Base-by-base conservation (phyloP, 2,797 vertebrate species). In the Bradypodion ventrale region DNA sequence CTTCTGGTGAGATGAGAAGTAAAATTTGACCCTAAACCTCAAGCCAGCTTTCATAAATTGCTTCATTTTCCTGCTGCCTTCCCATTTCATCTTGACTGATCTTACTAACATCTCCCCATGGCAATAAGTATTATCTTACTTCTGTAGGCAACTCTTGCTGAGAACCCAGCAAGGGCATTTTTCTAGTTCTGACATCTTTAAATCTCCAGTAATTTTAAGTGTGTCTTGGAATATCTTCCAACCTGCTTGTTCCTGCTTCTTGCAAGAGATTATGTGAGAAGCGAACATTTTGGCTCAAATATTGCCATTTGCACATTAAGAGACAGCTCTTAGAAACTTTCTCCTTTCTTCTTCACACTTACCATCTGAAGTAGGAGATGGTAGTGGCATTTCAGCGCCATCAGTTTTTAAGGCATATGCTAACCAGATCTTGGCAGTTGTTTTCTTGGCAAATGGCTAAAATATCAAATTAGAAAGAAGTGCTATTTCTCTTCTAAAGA, bases 311-410 rank as follows among this genome's bases (percentile, higher is more conserved):
- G 19, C 46, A 66, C 15, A 66, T 62, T 40, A 32, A 75, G 72
- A 83, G 66, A 65, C n/a, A 23, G 32, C 25, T 66, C 37, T 15
- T 59, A 62, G 49, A 60, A 59, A 37, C 62, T 63, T 60, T 70
- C 65, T 80, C 49, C 19, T 66, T 80, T 40, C 49, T 80, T 56
- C 35, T 69, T 75, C 25, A 75, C 70, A 68, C 80, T 75, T 52
- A 75, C 37, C 70, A n/a, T 37, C 37, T 69, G 60, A 85, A 16
- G 46, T 37, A 68, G 3, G 25, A 10, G 62, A 68, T 2, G 4
- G 37, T 85, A 68, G n/a, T 37, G 40, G 78, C 63, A 56, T 75
- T 80, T 60, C 21, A 79, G 60, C 16, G 74, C 60, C 35, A 44
- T 42, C 29, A 9, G 12, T 75, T 62, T 75, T 60, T 35, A n/a